Base-by-base conservation (phyloP, 2,888 invertebrate species). In the Alitta virens region DNA sequence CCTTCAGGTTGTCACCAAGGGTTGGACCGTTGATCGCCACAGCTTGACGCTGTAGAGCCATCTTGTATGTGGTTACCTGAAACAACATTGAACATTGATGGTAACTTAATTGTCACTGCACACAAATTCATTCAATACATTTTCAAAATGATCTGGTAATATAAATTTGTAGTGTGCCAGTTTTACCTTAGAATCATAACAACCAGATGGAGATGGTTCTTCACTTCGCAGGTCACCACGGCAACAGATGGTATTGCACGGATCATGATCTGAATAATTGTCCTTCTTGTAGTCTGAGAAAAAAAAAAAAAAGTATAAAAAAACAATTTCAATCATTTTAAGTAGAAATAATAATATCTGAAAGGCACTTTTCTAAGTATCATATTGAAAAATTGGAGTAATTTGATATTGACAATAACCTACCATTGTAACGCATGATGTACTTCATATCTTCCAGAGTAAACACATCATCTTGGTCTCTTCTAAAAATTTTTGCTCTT, bases 391-490 rank as follows among this genome's bases (percentile, higher is more conserved):
- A n/a, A n/a, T n/a, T n/a, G n/a, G n/a, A n/a, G n/a, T n/a, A n/a
- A n/a, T n/a, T n/a, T n/a, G n/a, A n/a, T n/a, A n/a, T n/a, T n/a
- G 52, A 16, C 5, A 7, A 5, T 24, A 2, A 40, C 67, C 56
- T 63, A 78, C 80, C 77, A 73, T 81, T 81, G 58, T 75, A 80
- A 70, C 80, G 66, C 78, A 80, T 79, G 16, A 80, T 73, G 26
- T 61, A 61, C 65, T 77, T 78, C 75, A 80, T 76, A 3, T 71
- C 65, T 1, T 62, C 53, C 68, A 81, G 62, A 58, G 75, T 72
- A 3, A 58, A 60, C 1, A 80, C 80, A 40, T 69, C 73, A 12
- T 65, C 74, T 38, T 76, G 72, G 63, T 82, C 80, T 33, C 82
- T 68, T 14, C 77, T 67, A 72, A 82, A 82, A 56, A 82, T 81